A percentile compares a stretch with the other conserved stretches of the same genome.
Conservation (phyloP, 2,113 vertebrate species). For the Clarias gariepinus region DNA sequence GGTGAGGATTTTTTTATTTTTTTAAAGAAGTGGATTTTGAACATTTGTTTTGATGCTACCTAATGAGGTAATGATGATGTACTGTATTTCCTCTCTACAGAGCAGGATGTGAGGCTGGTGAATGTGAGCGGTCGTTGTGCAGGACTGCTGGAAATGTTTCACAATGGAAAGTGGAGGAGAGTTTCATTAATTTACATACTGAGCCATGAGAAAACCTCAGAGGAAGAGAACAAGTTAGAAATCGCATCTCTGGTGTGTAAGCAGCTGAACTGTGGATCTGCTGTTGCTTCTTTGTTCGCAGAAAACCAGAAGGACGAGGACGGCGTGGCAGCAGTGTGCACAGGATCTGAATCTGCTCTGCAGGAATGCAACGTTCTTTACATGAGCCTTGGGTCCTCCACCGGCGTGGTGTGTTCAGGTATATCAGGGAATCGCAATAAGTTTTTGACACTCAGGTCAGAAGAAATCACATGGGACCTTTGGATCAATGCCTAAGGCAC, state of each 20-base stretch:
- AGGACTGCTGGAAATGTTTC: neutral
- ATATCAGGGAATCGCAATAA: neutral
- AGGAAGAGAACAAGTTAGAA: neutral
- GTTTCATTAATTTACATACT: neutral
- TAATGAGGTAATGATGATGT: neutral
- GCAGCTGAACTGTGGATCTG: slow-evolving; percentile 8
- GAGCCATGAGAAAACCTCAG: neutral
- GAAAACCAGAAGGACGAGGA: neutral
- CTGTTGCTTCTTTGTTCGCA: neutral
- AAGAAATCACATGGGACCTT: neutral
- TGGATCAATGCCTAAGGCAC: no score
- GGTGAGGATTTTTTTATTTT: neutral
- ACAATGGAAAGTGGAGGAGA: neutral
- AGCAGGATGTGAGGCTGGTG: neutral
- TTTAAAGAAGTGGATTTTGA: no score
- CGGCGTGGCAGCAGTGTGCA: no score
- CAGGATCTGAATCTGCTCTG: no score
- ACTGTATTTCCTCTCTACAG: neutral
- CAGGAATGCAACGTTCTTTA: no score
- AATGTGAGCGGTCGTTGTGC: neutral
- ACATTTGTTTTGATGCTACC: no score
- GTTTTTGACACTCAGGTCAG: neutral
- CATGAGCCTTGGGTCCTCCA: no score
- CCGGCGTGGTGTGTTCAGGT: slow-evolving; percentile 7
- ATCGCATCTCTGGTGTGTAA: neutral